Conservation (phyloP, 2,113 vertebrate genomes). For the Phalacrocorax pelagicus region DNA sequence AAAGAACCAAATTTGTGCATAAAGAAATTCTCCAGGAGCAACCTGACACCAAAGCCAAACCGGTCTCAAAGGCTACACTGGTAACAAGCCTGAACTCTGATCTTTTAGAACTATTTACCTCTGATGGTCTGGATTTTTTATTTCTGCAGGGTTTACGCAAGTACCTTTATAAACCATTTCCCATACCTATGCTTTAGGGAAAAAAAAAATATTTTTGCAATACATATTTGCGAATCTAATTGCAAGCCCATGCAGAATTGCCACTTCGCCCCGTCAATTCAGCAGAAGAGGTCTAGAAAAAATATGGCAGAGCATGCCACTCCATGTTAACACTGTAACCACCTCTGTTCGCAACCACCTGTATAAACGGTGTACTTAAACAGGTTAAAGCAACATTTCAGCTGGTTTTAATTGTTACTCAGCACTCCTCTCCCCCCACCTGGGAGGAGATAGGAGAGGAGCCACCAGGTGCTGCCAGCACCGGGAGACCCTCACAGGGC, state of each 20-base stretch:
- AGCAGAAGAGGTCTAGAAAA: not conserved
- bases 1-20: not conserved
- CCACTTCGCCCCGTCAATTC: no score
- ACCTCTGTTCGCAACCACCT: not conserved
- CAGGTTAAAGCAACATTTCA: not conserved
- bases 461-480: not conserved
- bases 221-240: not conserved
- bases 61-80: not conserved
- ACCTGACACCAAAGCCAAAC: not conserved
- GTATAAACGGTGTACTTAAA: not conserved
- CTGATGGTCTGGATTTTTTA: not conserved
- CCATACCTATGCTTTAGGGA: not conserved
- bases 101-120: not conserved
- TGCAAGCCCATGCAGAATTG: not conserved
- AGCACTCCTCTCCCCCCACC: not conserved
- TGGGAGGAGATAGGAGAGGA: not conserved
- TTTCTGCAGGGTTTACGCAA: not conserved
- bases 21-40: not conserved
- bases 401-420: not conserved
- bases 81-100: not conserved
- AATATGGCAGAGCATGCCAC: not conserved
- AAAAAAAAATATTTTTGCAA: not conserved
- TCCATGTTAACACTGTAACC: not conserved
- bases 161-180: not conserved
- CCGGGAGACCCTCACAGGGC: not conserved